Base-by-base conservation (phyloP, 2,888 invertebrate species). In the Palloptera scutellata region DNA sequence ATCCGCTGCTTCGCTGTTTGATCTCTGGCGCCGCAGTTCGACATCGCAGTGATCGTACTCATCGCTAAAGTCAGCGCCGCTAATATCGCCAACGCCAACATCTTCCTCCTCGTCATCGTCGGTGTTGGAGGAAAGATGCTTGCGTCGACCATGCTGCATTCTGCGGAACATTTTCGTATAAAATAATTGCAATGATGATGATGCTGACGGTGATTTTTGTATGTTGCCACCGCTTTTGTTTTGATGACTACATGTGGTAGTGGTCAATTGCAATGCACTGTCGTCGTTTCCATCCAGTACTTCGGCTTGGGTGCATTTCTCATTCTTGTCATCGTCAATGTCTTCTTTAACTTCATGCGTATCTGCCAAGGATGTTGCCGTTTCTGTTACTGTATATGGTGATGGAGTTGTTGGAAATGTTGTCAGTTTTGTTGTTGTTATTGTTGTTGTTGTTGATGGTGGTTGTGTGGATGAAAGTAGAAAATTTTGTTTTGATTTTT, bases 401-500 rank as follows among this genome's bases (percentile, higher is more conserved):
- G 62, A 57, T 53, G 67, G 58, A 42, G 63, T 61, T 40, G 30
- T 30, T 30, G 30, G 30, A 30, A 30, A 30, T 30, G 30, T 30
- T 30, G 30, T 30, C 30, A 30, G 30, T 30, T 30, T 30, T 30
- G 30, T 30, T 30, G 30, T 30, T 61, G 61, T 64, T 60, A 79
- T 30, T 30, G 30, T 30, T 30, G 30, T 30, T 61, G 61, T 64
- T 60, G 80, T 78, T 65, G 75, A 77, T 61, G 81, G 79, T 68
- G 81, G 78, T 64, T 82, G 77, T 73, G 83, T 76, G 71, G 82
- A 77, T 76, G 81, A 82, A 78, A 82, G 77, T 77, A 83, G 76
- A 82, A 81, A 81, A 77, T 77, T 78, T 79, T 80, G 81, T 77
- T 82, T 81, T 73, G 81, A 79, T 82, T 77, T 78, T 73, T 80